These are phyloP conservation scores for Vidua macroura DNA, from an alignment of 2,113 vertebrate genomes.

Conservation along the genomic window DNA sequence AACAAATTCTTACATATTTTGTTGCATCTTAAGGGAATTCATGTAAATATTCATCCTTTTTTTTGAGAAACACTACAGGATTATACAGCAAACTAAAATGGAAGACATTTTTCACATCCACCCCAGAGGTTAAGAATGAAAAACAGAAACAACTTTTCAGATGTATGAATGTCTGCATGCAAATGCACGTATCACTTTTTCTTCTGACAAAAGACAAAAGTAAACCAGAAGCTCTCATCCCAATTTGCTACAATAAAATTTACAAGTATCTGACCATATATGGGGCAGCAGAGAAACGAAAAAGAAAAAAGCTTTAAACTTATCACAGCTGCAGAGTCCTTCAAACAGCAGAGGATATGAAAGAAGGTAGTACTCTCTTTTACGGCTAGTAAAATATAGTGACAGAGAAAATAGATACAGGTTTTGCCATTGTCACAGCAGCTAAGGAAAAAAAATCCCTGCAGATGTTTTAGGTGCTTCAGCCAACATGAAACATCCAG, in stretches of 20 bases:
- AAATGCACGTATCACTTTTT: neutral
- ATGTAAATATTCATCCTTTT: neutral
- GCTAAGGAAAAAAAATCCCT: neutral
- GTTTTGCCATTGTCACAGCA: neutral
- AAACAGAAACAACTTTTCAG: neutral
- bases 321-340: neutral
- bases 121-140: neutral
- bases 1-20: neutral
- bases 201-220: neutral
- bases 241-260: neutral
- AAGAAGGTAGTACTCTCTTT: neutral
- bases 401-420: neutral
- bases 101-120: neutral
- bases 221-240: neutral
- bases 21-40: neutral
- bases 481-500: neutral
- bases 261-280: neutral
- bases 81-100: neutral
- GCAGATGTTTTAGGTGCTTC: neutral
- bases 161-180: neutral
- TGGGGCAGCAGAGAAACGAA: neutral
- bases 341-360: neutral
- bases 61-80: neutral
- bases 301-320: neutral
- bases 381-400: neutral